Percentiles rank a stretch among this genome's conserved stretches.
Evolutionary conservation across 1,140 invertebrate genomes (phyloP).

Genomic region (Megathymus violae): DNA sequence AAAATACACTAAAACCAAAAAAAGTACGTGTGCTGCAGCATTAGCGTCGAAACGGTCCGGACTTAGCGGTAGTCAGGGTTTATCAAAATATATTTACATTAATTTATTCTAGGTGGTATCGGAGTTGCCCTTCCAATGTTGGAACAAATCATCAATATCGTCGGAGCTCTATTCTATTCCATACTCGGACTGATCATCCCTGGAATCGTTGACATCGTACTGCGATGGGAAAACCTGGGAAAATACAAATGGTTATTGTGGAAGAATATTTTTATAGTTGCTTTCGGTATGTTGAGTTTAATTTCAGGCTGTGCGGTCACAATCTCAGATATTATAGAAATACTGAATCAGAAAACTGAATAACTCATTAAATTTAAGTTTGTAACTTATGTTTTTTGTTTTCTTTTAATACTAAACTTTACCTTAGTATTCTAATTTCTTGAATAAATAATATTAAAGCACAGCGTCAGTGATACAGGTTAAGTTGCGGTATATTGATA

Average conservation of each 20-base stretch:
- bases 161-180: slow-evolving; percentile 94
- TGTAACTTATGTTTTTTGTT: slow-evolving; percentile 6
- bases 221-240: slow-evolving; percentile 87
- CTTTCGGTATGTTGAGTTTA: slow-evolving; percentile 86
- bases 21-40: too few relatives aligned
- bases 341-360: slow-evolving; percentile 45
- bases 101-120: slow-evolving; percentile 87
- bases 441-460: too few relatives aligned
- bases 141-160: slow-evolving; percentile 94
- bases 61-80: too few relatives aligned
- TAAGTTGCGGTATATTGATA: too few relatives aligned
- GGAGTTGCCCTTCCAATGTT: slow-evolving; percentile 91
- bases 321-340: slow-evolving; percentile 61
- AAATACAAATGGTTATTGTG: slow-evolving; percentile 86
- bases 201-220: slow-evolving; percentile 91
- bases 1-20: too few relatives aligned
- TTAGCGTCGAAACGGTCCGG: too few relatives aligned
- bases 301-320: slow-evolving; percentile 84
- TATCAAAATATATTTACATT: too few relatives aligned
- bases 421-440: too few relatives aligned
- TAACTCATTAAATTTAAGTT: slow-evolving; percentile 27
- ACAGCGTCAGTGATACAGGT: too few relatives aligned
- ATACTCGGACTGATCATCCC: slow-evolving; percentile 93
- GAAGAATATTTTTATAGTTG: slow-evolving; percentile 86
- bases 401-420: too few relatives aligned